Percentiles rank a stretch among this genome's conserved stretches.
phyloP scores from a whole-genome alignment of 1,140 invertebrate species.

The Papilio machaon region DNA sequence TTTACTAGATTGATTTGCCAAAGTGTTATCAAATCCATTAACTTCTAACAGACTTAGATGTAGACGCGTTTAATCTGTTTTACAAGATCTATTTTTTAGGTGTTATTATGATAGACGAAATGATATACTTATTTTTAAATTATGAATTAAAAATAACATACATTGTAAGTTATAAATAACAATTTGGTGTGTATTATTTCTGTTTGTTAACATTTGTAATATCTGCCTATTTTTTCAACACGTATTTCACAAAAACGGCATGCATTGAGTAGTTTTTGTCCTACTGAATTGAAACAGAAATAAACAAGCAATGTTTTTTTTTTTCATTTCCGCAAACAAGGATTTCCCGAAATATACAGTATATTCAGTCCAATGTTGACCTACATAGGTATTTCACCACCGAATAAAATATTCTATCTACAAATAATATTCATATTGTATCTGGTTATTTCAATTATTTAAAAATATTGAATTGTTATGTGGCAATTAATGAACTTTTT shows the following conservation, averaged over 20 bases:
- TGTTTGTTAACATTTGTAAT: slow-evolving; percentile 1
- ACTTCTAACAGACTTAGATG: not conserved
- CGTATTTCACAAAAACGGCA: not conserved
- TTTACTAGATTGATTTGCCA: not conserved
- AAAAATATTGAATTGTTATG: no score
- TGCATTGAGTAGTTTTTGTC: not conserved
- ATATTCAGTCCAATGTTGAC: not conserved
- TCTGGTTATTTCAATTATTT: no score
- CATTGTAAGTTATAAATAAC: not conserved
- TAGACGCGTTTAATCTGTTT: not conserved
- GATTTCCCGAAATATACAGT: not conserved
- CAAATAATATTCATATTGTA: not conserved
- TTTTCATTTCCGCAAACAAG: not conserved
- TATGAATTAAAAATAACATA: not conserved
- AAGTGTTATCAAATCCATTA: not conserved
- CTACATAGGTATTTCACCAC: not conserved
- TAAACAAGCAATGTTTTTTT: not conserved
- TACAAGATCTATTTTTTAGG: not conserved
- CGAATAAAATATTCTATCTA: not conserved
- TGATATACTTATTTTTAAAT: no score
- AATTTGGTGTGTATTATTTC: not conserved
- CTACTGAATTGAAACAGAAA: slow-evolving; percentile 11
- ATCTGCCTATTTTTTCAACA: not conserved
- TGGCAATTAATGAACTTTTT: no score
- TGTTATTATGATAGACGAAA: not conserved